Evolutionary conservation across 2,797 vertebrate genomes (phyloP), one percentile per base, ranked within the genome.

Genomic region (Pristis pectinata): DNA sequence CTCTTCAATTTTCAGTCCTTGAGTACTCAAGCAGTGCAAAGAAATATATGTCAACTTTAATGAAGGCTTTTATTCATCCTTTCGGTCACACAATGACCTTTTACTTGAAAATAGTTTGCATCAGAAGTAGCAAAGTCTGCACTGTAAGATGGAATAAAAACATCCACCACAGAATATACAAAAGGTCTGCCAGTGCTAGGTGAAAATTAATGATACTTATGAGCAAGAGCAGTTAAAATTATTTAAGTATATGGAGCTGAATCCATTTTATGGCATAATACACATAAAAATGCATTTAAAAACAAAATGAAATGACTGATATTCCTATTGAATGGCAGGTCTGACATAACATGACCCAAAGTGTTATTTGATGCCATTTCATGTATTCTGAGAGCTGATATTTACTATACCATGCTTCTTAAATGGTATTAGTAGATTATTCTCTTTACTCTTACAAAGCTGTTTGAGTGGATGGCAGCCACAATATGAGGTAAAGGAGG

Each of bases 21-120:
- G 41, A 74, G 49, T 53, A 64, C 70, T 93, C 37, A 53, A 37
- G 24, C 27, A 49, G 24, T 93, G 37, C 34, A 72, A 44, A 93
- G 89, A 93, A 72, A 93, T 72, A 8, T 27, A 34, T 5, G 6
- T 37, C 41, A 41, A 93, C 49, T 74, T 93, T 72, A 93, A 93
- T 70, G 64, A 17, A 30, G 44, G 92, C 64, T 74, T 72, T 93
- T 70, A 17, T 87, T 87, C 56, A n/a, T 89, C n/a, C 10, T 41
- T 67, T 92, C 37, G 61, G 89, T 41, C 61, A 44, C 34, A 74
- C 11, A 34, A 30, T 74, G 30, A 93, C 24, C 22, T 93, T 34
- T 93, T 93, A 92, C 41, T 64, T 15, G 93, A 24, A 93, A 93
- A 41, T 93, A 70, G 70, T 93, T 67, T 93, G 67, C 41, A 89